A percentile compares a stretch with the other conserved stretches of the same genome.
Conservation (phyloP, 2,888 invertebrate genomes). For the Heliconius ismenius region DNA sequence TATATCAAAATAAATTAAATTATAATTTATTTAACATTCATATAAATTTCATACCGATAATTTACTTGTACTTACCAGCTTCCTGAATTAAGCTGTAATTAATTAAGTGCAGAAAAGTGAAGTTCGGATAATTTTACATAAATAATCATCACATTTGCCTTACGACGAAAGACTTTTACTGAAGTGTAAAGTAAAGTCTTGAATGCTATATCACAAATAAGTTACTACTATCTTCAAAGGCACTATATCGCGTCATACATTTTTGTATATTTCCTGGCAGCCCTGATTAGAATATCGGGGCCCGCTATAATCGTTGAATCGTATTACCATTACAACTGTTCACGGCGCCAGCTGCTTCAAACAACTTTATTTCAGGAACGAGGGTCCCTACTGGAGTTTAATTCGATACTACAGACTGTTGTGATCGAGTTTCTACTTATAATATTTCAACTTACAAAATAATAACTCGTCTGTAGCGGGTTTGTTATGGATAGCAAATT, state of each 20-base stretch:
- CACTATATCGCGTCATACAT: neutral
- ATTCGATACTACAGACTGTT: conserved; percentile 45
- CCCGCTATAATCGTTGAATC: conserved; percentile 77
- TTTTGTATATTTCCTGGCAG: conserved; percentile 25
- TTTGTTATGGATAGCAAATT: conserved; percentile 20
- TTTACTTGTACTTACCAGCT: neutral
- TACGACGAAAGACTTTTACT: too few species aligned
- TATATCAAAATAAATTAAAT: too few species aligned
- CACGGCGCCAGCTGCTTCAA: conserved; percentile 74
- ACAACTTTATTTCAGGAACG: conserved; percentile 71
- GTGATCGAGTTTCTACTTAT: conserved; percentile 44
- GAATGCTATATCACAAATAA: too few species aligned
- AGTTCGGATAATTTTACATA: neutral
- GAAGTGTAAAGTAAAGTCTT: too few species aligned
- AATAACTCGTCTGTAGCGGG: conserved; percentile 35
- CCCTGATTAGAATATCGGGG: conserved; percentile 53
- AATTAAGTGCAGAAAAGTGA: too few species aligned
- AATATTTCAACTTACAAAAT: conserved; percentile 42
- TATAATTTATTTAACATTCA: too few species aligned
- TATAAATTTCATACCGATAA: too few species aligned
- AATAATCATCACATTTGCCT: neutral
- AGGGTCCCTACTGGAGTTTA: conserved; percentile 46
- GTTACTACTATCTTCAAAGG: neutral
- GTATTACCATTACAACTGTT: conserved; percentile 80
- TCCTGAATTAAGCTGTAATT: neutral